phyloP scores from a whole-genome alignment of 2,888 invertebrate species.

The Polia nebulosa region DNA sequence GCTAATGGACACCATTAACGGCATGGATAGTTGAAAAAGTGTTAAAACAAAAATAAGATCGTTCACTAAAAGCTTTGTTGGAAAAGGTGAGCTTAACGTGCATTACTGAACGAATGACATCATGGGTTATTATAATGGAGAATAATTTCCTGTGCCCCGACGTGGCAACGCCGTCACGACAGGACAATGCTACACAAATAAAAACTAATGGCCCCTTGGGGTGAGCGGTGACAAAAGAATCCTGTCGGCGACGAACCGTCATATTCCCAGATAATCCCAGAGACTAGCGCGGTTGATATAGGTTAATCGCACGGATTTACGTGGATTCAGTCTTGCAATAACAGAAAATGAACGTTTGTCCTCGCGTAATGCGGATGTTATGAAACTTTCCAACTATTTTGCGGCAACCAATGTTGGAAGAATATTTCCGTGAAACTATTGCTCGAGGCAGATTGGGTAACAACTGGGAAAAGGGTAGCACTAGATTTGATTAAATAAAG shows the following conservation, averaged over 20 bases:
- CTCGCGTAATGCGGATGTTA: constrained; percentile 72
- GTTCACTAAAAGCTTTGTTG: constrained; percentile 73
- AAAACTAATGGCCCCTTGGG: constrained; percentile 81
- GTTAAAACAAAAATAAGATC: constrained; percentile 68
- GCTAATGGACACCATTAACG: constrained; percentile 73
- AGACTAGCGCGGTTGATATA: constrained; percentile 75
- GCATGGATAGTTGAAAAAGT: constrained; percentile 68
- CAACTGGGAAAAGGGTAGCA: constrained; percentile 47
- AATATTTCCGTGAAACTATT: constrained; percentile 55
- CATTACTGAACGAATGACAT: constrained; percentile 75
- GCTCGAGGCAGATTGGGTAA: constrained; percentile 61
- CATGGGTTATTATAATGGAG: constrained; percentile 79
- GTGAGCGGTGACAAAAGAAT: constrained; percentile 79
- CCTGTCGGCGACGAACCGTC: constrained; percentile 71
- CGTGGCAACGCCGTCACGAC: constrained; percentile 70
- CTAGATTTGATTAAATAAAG: constrained; percentile 62
- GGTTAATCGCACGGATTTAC: constrained; percentile 81
- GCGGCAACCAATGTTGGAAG: constrained; percentile 46
- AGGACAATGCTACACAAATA: constrained; percentile 85
- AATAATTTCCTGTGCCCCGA: constrained; percentile 81
- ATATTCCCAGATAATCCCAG: constrained; percentile 78
- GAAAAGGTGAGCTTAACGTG: constrained; percentile 71
- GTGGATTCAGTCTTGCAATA: constrained; percentile 81
- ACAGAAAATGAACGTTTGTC: constrained; percentile 76
- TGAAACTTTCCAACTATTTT: constrained; percentile 73